These are phyloP conservation scores for Drosophila subquinaria DNA, from an alignment of 2,888 invertebrate species.

Conservation along the genomic window DNA sequence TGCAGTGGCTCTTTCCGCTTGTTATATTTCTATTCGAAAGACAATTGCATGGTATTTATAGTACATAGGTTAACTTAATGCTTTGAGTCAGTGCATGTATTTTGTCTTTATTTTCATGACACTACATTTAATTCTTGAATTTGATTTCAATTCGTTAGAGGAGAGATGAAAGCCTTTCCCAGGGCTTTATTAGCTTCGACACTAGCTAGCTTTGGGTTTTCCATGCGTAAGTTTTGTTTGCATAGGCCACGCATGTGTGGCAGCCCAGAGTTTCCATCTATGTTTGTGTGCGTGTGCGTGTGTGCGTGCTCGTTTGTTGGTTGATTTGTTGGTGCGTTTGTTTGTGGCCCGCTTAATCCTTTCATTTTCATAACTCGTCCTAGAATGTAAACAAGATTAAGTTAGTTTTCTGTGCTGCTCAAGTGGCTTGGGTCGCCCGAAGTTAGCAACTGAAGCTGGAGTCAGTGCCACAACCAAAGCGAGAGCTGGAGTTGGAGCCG, in stretches of 20 bases:
- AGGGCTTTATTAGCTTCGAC: slow-evolving; percentile 53
- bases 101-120: not conserved
- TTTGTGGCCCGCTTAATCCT: slow-evolving; percentile 79
- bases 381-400: slow-evolving; percentile 82
- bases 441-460: slow-evolving; percentile 26
- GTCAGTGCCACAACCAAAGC: slow-evolving; percentile 5
- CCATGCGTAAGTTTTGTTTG: slow-evolving; percentile 78
- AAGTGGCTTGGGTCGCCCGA: slow-evolving; percentile 72
- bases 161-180: slow-evolving; percentile 44
- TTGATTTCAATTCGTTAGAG: slow-evolving; percentile 28
- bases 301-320: slow-evolving; percentile 28
- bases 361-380: slow-evolving; percentile 82
- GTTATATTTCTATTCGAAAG: not conserved
- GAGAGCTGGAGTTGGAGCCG: not conserved
- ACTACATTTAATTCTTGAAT: slow-evolving; percentile 4
- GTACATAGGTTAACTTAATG: too few species aligned
- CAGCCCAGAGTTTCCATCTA: slow-evolving; percentile 6
- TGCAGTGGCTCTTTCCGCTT: too few species aligned
- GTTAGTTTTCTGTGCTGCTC: slow-evolving; percentile 78
- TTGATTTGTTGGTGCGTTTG: slow-evolving; percentile 60
- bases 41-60: not conserved
- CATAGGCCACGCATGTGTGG: slow-evolving; percentile 65
- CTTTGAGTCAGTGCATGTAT: not conserved
- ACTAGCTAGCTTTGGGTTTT: slow-evolving; percentile 55
- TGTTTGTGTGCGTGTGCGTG: slow-evolving; percentile 17